Conservation (phyloP, 2,797 vertebrate species). For the Clarias laeviceps region DNA sequence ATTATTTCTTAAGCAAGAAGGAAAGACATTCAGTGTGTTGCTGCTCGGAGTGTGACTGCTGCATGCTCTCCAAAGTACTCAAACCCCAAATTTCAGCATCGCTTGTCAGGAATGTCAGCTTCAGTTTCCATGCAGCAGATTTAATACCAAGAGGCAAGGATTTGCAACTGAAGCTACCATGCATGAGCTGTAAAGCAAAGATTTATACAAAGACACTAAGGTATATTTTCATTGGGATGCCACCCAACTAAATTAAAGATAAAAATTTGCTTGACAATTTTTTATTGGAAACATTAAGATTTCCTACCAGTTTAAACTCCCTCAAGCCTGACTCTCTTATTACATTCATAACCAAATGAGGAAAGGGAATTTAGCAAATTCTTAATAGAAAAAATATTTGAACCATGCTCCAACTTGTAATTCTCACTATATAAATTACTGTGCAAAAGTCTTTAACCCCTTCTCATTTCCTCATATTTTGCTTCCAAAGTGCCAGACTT, state of each 20-base stretch:
- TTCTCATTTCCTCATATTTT: too few relatives aligned
- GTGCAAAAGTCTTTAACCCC: too few relatives aligned
- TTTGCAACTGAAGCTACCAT: slow-evolving; percentile 38
- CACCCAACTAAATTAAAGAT: not conserved
- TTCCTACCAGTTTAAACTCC: not conserved
- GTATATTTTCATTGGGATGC: not conserved
- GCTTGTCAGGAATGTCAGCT: slow-evolving; percentile 23
- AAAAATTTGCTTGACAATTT: not conserved
- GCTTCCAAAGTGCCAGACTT: too few relatives aligned
- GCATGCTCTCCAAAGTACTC: not conserved
- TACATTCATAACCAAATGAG: not conserved
- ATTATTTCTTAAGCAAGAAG: slow-evolving; percentile 40
- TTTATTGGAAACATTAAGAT: not conserved
- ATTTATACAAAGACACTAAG: not conserved
- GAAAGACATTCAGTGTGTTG: slow-evolving; percentile 12
- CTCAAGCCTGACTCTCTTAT: not conserved
- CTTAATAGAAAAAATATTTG: not conserved
- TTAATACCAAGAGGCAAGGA: slow-evolving; percentile 40
- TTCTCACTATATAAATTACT: not conserved
- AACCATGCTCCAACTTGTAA: not conserved
- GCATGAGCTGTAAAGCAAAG: not conserved
- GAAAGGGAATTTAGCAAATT: not conserved
- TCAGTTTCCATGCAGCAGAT: slow-evolving; percentile 38
- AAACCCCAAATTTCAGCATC: not conserved
- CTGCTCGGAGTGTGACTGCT: not conserved